phyloP scores from a whole-genome alignment of 1,140 invertebrate species.

The Hycleus cichorii region DNA sequence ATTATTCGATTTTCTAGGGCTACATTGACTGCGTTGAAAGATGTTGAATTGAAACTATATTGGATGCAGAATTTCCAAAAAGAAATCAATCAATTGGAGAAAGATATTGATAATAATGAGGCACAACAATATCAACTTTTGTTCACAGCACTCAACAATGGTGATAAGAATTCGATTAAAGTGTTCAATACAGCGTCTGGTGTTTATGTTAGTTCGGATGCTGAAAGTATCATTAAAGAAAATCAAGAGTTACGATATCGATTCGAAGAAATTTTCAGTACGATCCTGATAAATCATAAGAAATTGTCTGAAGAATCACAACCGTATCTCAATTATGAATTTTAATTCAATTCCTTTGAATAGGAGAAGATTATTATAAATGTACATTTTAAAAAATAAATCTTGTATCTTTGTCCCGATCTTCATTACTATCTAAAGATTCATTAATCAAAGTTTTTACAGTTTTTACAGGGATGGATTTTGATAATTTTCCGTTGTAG shows the following conservation, averaged over 20 bases:
- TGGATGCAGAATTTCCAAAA: constrained; percentile 17
- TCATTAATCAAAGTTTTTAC: too few relatives aligned
- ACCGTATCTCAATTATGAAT: background rate
- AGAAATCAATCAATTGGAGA: constrained; percentile 9
- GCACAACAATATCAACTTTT: constrained; percentile 10
- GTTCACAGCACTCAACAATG: constrained; percentile 1
- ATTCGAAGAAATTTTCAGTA: constrained; percentile 11
- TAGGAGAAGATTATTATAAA: too few relatives aligned
- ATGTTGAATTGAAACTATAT: constrained; percentile 8
- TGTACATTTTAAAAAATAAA: too few relatives aligned
- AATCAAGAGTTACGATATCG: constrained; percentile 20
- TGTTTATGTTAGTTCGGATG: constrained; percentile 5
- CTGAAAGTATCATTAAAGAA: constrained; percentile 16
- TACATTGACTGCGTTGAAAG: constrained; percentile 9
- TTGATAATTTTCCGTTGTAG: too few relatives aligned
- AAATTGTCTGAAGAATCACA: constrained; percentile 1
- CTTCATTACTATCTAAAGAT: too few relatives aligned
- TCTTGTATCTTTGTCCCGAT: too few relatives aligned
- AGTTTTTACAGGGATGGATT: too few relatives aligned
- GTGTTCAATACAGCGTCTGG: background rate
- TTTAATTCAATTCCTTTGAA: too few relatives aligned
- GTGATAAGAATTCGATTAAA: background rate
- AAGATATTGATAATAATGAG: constrained; percentile 16
- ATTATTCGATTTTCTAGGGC: constrained; percentile 7
- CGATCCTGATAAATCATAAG: background rate